A percentile compares a stretch with the other conserved stretches of the same genome.
Conservation (phyloP, 2,113 vertebrate genomes). For the Mastomys coucha region DNA sequence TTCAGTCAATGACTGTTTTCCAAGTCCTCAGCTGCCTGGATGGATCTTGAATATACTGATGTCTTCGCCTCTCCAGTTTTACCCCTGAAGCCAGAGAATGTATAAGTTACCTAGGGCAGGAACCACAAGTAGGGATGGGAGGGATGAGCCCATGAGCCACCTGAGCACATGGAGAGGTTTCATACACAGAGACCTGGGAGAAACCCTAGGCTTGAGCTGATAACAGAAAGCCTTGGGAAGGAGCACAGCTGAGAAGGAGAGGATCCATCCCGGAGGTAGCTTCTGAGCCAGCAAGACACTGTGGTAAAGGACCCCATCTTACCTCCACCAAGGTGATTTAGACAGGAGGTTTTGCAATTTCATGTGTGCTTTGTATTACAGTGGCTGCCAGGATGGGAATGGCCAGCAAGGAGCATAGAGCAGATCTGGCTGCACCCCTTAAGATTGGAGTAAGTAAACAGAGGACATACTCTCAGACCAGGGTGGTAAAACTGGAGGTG, state of each 20-base stretch:
- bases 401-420: not conserved
- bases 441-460: not conserved
- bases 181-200: not conserved
- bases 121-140: not conserved
- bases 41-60: not conserved
- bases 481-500: not conserved
- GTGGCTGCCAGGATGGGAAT: not conserved
- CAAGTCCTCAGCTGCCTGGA: not conserved
- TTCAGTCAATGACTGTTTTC: not conserved
- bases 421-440: not conserved
- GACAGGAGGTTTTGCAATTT: not conserved
- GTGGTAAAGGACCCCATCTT: not conserved
- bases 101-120: not conserved
- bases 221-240: not conserved
- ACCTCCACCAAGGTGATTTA: not conserved
- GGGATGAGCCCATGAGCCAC: not conserved
- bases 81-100: not conserved
- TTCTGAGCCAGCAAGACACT: too few relatives aligned
- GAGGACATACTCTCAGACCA: not conserved
- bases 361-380: not conserved
- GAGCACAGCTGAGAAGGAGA: not conserved
- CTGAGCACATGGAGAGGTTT: not conserved
- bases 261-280: not conserved
- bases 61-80: not conserved
- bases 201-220: not conserved